Evolutionary conservation across 92 coral and sea anemone species (phyloP).

Genomic region (Phenganax subtilis): DNA sequence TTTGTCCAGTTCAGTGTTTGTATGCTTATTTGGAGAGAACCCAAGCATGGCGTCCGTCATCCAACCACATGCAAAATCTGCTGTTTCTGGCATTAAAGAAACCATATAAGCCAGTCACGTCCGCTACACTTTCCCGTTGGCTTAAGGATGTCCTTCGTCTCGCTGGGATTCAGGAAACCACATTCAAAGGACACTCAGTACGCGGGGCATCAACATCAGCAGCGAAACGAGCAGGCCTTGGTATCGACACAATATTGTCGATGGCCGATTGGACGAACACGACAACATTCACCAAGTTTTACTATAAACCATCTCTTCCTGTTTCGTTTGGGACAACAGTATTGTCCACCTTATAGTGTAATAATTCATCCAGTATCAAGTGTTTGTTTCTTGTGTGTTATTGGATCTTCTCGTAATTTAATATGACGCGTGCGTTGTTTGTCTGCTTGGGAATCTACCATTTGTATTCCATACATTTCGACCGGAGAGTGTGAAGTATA

Average conservation of each 20-base stretch:
- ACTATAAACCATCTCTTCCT: not conserved
- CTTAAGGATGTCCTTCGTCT: too few relatives aligned
- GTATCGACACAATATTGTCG: not conserved
- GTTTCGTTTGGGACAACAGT: not conserved
- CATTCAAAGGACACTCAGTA: too few relatives aligned
- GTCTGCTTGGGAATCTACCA: constrained; percentile 9
- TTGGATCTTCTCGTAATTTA: too few relatives aligned
- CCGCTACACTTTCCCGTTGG: too few relatives aligned
- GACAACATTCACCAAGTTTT: not conserved
- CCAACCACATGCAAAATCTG: too few relatives aligned
- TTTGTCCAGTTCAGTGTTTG: not conserved
- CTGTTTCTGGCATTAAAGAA: too few relatives aligned
- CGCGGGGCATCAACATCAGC: too few relatives aligned
- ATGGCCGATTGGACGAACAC: constrained; percentile 1
- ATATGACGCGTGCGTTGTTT: not conserved
- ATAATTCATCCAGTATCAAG: not conserved
- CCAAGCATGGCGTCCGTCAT: too few relatives aligned
- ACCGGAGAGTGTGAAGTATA: constrained; percentile 8
- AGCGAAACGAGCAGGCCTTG: not conserved
- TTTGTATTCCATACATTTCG: constrained; percentile 13
- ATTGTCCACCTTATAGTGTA: not conserved
- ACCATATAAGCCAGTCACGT: too few relatives aligned
- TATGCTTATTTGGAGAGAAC: too few relatives aligned
- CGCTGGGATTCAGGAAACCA: too few relatives aligned
- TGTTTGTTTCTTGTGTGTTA: too few relatives aligned